Conservation (phyloP, 2,888 invertebrate species). For the Lepidonotus clava region DNA sequence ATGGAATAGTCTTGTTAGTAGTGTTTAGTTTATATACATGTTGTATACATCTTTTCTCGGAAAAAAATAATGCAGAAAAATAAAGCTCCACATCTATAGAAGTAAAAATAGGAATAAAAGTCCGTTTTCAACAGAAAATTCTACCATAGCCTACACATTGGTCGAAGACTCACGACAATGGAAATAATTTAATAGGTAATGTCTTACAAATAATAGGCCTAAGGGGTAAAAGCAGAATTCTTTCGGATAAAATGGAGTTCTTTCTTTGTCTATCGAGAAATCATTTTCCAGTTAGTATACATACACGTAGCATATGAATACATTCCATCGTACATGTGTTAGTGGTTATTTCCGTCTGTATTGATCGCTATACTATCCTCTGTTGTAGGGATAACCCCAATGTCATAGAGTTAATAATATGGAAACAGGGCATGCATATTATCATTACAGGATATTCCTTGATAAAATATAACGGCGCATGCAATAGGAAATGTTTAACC, state of each 20-base stretch:
- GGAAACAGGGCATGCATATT: slow-evolving; percentile 7
- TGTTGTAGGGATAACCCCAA: background rate
- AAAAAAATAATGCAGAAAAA: slow-evolving; percentile 38
- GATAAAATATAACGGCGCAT: background rate
- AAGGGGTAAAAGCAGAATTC: slow-evolving; percentile 18
- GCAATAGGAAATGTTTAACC: background rate
- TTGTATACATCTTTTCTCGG: background rate
- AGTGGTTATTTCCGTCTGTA: background rate
- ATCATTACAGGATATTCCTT: background rate
- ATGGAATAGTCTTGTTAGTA: background rate
- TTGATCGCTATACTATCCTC: background rate
- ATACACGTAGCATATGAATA: background rate
- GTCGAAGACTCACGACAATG: background rate
- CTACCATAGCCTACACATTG: background rate
- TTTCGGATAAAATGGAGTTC: background rate
- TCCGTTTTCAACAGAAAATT: background rate
- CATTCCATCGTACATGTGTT: background rate
- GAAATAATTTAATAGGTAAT: background rate
- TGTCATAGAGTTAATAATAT: background rate
- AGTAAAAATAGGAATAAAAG: background rate
- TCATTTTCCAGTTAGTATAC: background rate
- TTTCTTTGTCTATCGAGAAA: slow-evolving; percentile 13
- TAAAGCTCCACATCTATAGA: slow-evolving; percentile 46
- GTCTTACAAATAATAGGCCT: too few species aligned
- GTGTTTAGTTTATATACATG: background rate